These are phyloP conservation scores for Epinotia ramella DNA, from an alignment of 2,888 invertebrate genomes.

Conservation along the genomic window DNA sequence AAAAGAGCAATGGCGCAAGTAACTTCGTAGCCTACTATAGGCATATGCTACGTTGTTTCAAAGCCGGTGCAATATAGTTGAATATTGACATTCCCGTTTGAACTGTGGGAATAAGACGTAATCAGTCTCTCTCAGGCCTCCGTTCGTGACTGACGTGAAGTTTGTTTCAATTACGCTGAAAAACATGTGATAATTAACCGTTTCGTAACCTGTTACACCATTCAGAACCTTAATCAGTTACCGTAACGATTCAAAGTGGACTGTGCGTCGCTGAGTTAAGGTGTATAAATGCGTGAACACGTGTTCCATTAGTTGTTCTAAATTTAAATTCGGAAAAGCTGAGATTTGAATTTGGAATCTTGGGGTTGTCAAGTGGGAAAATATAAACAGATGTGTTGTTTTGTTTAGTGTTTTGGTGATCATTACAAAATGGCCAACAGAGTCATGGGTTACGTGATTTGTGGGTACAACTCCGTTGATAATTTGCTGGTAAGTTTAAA, in stretches of 20 bases:
- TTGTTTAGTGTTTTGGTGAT: conserved; percentile 52
- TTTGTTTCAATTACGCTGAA: conserved; percentile 39
- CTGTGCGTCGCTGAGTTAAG: conserved; percentile 21
- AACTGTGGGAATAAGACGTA: conserved; percentile 48
- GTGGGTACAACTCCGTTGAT: conserved; percentile 86
- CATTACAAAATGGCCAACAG: conserved; percentile 73
- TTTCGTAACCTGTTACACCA: conserved; percentile 47
- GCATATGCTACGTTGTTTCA: conserved; percentile 16
- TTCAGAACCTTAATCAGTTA: conserved; percentile 16
- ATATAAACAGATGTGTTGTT: conserved; percentile 48
- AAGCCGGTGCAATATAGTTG: conserved; percentile 32
- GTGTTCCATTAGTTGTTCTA: conserved; percentile 38
- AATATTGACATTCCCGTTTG: conserved; percentile 44
- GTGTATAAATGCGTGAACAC: conserved; percentile 31
- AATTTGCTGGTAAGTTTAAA: conserved; percentile 81
- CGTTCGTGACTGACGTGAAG: conserved; percentile 55
- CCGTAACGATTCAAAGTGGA: conserved; percentile 15
- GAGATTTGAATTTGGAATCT: conserved; percentile 31
- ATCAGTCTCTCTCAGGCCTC: conserved; percentile 64
- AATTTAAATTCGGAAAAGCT: conserved; percentile 41
- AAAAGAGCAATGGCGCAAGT: conserved; percentile 4
- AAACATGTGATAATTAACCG: conserved; percentile 47
- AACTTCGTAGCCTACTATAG: neutral
- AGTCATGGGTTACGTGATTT: conserved; percentile 85
- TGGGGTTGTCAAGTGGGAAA: conserved; percentile 25